Percentiles rank a stretch among this genome's conserved stretches.
Evolutionary conservation across 2,113 vertebrate species (phyloP).

Genomic region (Lutjanus erythropterus): DNA sequence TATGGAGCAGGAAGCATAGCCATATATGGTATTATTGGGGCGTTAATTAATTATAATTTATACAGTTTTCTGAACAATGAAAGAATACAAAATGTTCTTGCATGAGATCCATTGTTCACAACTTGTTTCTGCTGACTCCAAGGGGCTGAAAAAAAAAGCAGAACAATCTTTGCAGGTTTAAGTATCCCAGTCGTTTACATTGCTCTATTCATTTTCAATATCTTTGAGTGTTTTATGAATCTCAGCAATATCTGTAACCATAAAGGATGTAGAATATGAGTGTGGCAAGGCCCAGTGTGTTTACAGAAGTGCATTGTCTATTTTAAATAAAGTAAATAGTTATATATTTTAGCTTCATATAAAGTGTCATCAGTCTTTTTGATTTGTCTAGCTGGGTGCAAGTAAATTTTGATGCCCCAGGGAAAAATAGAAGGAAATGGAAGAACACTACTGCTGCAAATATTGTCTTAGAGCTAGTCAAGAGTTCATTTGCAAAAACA

Average conservation of each 20-base stretch:
- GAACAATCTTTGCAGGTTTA: too few relatives aligned
- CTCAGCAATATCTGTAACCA: neutral
- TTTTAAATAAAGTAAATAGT: neutral
- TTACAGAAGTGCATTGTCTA: neutral
- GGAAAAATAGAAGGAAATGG: neutral
- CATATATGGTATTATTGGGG: too few relatives aligned
- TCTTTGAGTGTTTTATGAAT: neutral
- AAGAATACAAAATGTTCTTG: too few relatives aligned
- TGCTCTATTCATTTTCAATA: neutral
- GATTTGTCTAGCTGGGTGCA: neutral
- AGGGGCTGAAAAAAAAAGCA: too few relatives aligned
- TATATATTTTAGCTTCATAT: neutral
- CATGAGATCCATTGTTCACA: too few relatives aligned
- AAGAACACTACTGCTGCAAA: neutral
- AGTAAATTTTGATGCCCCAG: neutral
- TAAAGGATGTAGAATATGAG: neutral
- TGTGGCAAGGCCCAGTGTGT: neutral
- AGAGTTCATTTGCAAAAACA: neutral
- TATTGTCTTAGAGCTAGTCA: neutral
- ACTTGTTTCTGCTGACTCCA: neutral
- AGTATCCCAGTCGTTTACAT: too few relatives aligned
- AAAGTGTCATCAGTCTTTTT: neutral
- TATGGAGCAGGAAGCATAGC: too few relatives aligned
- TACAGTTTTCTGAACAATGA: too few relatives aligned
- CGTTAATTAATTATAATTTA: too few relatives aligned